Evolutionary conservation across 2,888 invertebrate species (phyloP), one percentile per base, ranked within the genome.

Genomic region (Lycia hirtaria): DNA sequence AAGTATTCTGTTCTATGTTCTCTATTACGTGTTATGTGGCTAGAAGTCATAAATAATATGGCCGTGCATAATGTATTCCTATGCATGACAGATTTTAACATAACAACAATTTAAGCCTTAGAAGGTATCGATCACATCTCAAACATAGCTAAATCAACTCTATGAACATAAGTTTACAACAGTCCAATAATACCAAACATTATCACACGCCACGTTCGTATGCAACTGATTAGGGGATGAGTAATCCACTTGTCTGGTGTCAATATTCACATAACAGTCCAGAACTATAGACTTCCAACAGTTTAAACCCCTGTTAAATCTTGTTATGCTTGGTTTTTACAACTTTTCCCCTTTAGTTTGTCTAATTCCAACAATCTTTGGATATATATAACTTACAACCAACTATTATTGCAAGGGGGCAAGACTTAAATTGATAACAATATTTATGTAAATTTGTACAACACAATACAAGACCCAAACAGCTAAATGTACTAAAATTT

Each of bases 401-500:
- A 44, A 30, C 33, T 38, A 37, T 47, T 48, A 41, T 33, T 44
- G 35, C 44, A 32, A 52, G 15, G 19, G 38, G 20, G 24, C 32
- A 22, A 54, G 17, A 38, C 12, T 15, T 30, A 44, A 19, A n/a
- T 35, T 47, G 7, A 35, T 47, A 47, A 35, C 35, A 47, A 28
- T 40, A 48, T 26, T 24, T 47, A 38, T 41, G 32, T 33, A 22
- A 44, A 24, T 49, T 43, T 43, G 33, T 47, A 51, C 47, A 56
- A 50, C 24, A 30, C 20, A 33, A 43, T 35, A 37, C 12, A 38
- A 22, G 35, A 37, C 10, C 12, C 15, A 56, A 32, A 51, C 37
- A 55, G 45, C 44, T 22, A 15, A 55, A 55, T 54, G 24, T 49
- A 54, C 59, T 53, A 53, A 41, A 50, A 47, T n/a, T 47, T 20